Evolutionary conservation across 2,113 vertebrate species (phyloP), one percentile per base, ranked within the genome.

Genomic region (Thamnaconus septentrionalis): DNA sequence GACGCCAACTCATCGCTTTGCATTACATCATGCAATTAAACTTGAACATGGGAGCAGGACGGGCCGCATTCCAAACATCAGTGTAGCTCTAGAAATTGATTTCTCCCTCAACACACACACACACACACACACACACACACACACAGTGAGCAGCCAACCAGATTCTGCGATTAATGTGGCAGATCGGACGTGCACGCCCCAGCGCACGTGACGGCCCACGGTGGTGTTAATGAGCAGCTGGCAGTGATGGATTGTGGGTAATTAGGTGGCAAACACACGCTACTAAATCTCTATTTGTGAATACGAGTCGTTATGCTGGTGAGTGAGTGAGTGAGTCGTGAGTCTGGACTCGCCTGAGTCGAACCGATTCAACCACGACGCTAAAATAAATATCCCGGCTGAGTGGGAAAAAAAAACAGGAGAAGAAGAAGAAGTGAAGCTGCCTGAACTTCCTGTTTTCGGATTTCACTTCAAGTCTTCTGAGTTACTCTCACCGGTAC

Each of bases 11-110:
- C 74, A 73, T 66, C 70, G 9, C 66, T 68, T 66, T 61, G 41
- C 64, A 75, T 81, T 79, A 86, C 73, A 81, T 86, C 79, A 82
- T 79, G 82, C 73, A 80, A 84, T 88, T 74, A 82, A 61, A 66
- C 44, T 41, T 40, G 71, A 83, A 80, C 84, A 75, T 46, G 58
- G 53, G 63, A 81, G 73, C 73, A 56, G 66, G 54, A 31, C 62
- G 10, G 66, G 81, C 80, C 66, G 67, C 12, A 45, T 61, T 45
- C 85, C 82, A 82, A 82, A 80, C 79, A 58, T 65, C 59, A 56
- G 67, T 79, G 81, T 71, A 76, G 52, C 61, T 73, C 66, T 53
- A 39, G 76, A 31, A 31, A 81, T 84, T 76, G 79, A 85, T 88
- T 84, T 83, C 66, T 53, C 69, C 50, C 64, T 45, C 61, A 42